A percentile compares a stretch with the other conserved stretches of the same genome.
These are phyloP conservation scores for Gopherus evgoodei DNA, from an alignment of 2,113 vertebrate species.

Conservation along the genomic window DNA sequence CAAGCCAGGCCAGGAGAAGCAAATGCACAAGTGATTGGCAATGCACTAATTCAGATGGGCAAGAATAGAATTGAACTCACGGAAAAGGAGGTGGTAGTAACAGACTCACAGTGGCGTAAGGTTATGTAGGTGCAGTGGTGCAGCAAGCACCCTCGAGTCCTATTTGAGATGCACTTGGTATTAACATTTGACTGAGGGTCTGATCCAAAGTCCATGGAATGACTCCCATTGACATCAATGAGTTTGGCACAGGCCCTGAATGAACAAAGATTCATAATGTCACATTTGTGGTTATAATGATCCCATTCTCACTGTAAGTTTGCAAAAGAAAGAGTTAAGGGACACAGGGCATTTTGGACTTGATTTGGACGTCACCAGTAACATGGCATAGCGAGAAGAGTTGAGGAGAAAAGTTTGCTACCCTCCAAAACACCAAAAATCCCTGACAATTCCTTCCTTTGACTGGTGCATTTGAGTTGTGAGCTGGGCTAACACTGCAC, in stretches of 20 bases:
- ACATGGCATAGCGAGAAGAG: not conserved
- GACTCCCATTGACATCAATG: not conserved
- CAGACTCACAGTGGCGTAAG: not conserved
- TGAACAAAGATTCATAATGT: not conserved
- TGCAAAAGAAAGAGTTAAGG: not conserved
- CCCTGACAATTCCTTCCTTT: not conserved
- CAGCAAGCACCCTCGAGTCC: not conserved
- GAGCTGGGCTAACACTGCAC: not conserved
- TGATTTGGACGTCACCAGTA: not conserved
- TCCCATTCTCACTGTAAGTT: not conserved
- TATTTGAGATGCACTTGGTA: not conserved
- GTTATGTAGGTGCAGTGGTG: not conserved
- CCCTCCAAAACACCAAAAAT: not conserved
- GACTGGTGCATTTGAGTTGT: not conserved
- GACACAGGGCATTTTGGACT: not conserved
- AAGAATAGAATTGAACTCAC: not conserved
- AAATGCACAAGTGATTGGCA: not conserved
- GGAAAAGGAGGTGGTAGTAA: not conserved
- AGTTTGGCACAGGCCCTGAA: not conserved
- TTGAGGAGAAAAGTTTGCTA: not conserved
- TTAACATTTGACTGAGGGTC: not conserved
- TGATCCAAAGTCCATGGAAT: not conserved
- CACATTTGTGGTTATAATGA: not conserved
- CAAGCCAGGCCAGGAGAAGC: constrained; percentile 12
- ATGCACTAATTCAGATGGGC: not conserved